phyloP scores from a whole-genome alignment of 1,140 invertebrate genomes.

The Phenacoccus solenopsis region DNA sequence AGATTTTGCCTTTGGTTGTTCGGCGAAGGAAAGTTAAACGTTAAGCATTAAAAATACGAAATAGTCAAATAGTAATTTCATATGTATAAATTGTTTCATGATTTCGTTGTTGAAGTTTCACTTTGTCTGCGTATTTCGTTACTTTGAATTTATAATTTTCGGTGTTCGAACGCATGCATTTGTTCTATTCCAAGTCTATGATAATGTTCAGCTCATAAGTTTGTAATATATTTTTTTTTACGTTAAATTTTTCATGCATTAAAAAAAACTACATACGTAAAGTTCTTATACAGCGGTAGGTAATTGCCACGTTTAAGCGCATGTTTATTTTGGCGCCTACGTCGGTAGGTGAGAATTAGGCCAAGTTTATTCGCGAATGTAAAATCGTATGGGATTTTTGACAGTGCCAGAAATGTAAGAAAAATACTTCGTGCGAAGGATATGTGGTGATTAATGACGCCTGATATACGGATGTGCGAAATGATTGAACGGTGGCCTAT shows the following conservation, averaged over 20 bases:
- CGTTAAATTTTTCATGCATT: not conserved
- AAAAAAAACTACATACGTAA: no score
- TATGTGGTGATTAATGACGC: not conserved
- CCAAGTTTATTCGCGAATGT: no score
- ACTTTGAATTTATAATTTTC: not conserved
- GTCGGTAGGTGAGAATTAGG: no score
- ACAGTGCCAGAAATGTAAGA: not conserved
- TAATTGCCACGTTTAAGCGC: not conserved
- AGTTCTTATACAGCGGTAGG: not conserved
- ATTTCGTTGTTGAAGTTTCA: not conserved
- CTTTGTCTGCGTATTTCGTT: not conserved
- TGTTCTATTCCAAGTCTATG: not conserved
- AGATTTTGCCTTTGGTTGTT: conserved; percentile 75
- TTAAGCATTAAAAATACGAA: not conserved
- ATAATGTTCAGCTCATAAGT: not conserved
- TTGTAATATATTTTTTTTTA: not conserved
- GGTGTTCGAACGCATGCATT: not conserved
- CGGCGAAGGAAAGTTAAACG: conserved; percentile 53
- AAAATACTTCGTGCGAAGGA: not conserved
- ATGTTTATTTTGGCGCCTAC: not conserved
- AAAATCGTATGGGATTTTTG: not conserved
- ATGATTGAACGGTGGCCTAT: not conserved
- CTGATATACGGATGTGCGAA: not conserved
- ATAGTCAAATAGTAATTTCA: not conserved
- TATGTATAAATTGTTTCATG: not conserved